phyloP scores from a whole-genome alignment of 2,888 invertebrate genomes.

The Monochamus alternatus region DNA sequence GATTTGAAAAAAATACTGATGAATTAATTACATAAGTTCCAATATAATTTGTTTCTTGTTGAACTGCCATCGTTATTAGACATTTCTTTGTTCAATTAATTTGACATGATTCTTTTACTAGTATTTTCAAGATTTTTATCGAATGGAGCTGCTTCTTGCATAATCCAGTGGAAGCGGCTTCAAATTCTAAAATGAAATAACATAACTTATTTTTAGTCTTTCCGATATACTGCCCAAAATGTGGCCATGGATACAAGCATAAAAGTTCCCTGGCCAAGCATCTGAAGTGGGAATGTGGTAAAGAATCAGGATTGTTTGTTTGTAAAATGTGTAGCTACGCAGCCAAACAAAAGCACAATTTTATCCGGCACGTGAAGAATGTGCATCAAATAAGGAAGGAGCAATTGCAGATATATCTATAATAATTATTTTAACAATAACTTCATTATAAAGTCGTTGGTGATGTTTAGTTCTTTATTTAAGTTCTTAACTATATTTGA shows the following conservation, averaged over 20 bases:
- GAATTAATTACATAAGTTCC: too few relatives aligned
- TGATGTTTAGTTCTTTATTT: not conserved
- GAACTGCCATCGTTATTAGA: too few relatives aligned
- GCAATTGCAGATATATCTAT: constrained; percentile 9
- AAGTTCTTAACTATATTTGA: not conserved
- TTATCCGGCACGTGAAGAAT: constrained; percentile 44
- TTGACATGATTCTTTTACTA: too few relatives aligned
- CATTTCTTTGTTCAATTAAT: too few relatives aligned
- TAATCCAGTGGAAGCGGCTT: too few relatives aligned
- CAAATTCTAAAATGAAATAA: not conserved
- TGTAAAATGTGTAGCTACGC: constrained; percentile 51
- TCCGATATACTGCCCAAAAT: constrained; percentile 54
- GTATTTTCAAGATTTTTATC: too few relatives aligned
- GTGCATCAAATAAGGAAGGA: constrained; percentile 41
- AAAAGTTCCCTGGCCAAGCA: constrained; percentile 58
- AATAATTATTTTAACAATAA: not conserved
- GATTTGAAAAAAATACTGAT: too few relatives aligned
- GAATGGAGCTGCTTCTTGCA: too few relatives aligned
- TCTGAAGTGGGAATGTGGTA: constrained; percentile 57
- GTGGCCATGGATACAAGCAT: constrained; percentile 57
- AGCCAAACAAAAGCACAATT: constrained; percentile 56
- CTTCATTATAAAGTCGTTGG: too few relatives aligned
- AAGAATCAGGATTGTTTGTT: constrained; percentile 48
- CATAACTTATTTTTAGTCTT: constrained; percentile 45
- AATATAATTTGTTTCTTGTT: too few relatives aligned